A percentile compares a stretch with the other conserved stretches of the same genome.
These are phyloP conservation scores for Loripinus fragilis DNA, from an alignment of 2,888 invertebrate species.

Conservation along the genomic window DNA sequence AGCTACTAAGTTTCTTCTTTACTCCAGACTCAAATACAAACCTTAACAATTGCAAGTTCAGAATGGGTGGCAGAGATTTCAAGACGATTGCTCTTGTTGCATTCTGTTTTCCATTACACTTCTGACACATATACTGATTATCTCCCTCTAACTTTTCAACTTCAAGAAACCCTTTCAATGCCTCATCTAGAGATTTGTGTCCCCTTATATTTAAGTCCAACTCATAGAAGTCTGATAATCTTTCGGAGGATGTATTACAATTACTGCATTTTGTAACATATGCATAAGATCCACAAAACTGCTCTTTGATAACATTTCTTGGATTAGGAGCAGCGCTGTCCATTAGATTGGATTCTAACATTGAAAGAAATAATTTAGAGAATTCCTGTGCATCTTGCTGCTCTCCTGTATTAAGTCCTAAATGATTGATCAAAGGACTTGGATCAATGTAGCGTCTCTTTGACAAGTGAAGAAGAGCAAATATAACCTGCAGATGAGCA, in stretches of 20 bases:
- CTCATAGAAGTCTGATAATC: conserved; percentile 86
- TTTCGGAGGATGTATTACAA: conserved; percentile 85
- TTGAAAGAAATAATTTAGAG: conserved; percentile 86
- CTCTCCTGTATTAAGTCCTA: conserved; percentile 86
- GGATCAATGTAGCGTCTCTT: conserved; percentile 86
- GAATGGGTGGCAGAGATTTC: conserved; percentile 85
- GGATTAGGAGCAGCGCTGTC: conserved; percentile 78
- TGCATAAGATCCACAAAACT: conserved; percentile 85
- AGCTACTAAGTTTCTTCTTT: conserved; percentile 87
- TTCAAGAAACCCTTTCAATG: conserved; percentile 86
- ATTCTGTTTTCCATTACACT: conserved; percentile 86
- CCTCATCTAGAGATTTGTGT: conserved; percentile 84
- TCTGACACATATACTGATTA: conserved; percentile 86
- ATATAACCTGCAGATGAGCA: conserved; percentile 86
- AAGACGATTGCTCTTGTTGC: conserved; percentile 86
- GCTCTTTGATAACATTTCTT: conserved; percentile 83
- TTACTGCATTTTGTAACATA: conserved; percentile 85
- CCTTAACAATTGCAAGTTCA: conserved; percentile 87
- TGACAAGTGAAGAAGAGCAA: conserved; percentile 86
- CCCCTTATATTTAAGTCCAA: conserved; percentile 86
- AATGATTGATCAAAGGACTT: conserved; percentile 85
- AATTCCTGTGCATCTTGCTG: conserved; percentile 88
- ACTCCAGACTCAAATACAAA: conserved; percentile 87
- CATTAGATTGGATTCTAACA: conserved; percentile 85
- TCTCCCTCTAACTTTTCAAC: conserved; percentile 86